A percentile compares a stretch with the other conserved stretches of the same genome.
Evolutionary conservation across 1,140 invertebrate genomes (phyloP).

Genomic region (Chelonus insularis): DNA sequence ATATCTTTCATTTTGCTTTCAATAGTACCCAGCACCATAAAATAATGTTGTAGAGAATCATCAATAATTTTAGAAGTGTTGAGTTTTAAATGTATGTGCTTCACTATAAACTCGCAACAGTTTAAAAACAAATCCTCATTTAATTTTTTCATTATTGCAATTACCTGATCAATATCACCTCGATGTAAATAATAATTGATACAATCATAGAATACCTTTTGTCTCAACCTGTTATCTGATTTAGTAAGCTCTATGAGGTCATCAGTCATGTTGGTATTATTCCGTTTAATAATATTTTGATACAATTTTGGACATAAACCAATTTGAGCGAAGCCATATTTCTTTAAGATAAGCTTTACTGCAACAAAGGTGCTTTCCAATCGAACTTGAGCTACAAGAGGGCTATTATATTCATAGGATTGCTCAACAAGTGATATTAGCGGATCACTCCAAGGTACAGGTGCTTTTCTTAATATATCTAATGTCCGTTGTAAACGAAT

Average conservation of each 20-base stretch:
- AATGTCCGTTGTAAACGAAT: constrained; percentile 44
- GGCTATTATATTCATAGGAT: constrained; percentile 39
- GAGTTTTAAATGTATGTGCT: constrained; percentile 29
- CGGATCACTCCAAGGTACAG: constrained; percentile 48
- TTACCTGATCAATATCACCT: constrained; percentile 42
- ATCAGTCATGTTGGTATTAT: constrained; percentile 36
- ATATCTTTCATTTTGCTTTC: constrained; percentile 33
- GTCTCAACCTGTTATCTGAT: constrained; percentile 38
- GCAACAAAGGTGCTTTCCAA: constrained; percentile 41
- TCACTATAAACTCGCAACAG: constrained; percentile 41
- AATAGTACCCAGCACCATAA: constrained; percentile 33
- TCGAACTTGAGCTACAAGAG: constrained; percentile 41
- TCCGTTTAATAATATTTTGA: constrained; percentile 44
- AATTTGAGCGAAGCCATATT: constrained; percentile 47
- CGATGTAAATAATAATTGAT: constrained; percentile 37
- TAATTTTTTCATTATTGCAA: constrained; percentile 38
- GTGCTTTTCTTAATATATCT: constrained; percentile 43
- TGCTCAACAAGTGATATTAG: constrained; percentile 40
- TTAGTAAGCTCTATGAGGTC: constrained; percentile 47
- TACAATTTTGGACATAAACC: constrained; percentile 45
- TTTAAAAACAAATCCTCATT: constrained; percentile 36
- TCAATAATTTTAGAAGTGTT: constrained; percentile 29
- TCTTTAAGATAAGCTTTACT: constrained; percentile 47
- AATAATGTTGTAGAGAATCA: constrained; percentile 28
- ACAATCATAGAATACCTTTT: constrained; percentile 36